phyloP scores from a whole-genome alignment of 2,888 invertebrate species.

The Lepidocyrtoides sp. region DNA sequence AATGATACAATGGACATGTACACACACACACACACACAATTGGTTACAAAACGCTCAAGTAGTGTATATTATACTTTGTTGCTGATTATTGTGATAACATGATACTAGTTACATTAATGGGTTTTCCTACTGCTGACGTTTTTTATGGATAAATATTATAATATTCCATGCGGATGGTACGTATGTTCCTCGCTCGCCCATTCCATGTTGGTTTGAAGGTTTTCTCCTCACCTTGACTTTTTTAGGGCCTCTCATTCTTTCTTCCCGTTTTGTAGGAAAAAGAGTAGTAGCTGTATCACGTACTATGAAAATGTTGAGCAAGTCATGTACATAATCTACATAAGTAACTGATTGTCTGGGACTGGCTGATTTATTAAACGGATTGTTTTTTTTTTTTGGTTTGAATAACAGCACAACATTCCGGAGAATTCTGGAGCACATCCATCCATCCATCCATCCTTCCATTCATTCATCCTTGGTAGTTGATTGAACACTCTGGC shows the following conservation, averaged over 20 bases:
- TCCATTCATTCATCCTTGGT: not conserved
- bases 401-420: no score
- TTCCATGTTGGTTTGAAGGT: constrained; percentile 59
- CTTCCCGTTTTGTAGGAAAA: constrained; percentile 47
- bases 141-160: constrained; percentile 32
- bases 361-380: no score
- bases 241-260: constrained; percentile 43
- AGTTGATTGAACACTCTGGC: not conserved
- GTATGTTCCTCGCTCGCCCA: constrained; percentile 53
- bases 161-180: not conserved
- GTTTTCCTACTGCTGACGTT: constrained; percentile 43
- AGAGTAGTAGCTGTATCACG: no score
- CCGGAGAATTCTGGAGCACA: not conserved
- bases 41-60: no score
- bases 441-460: not conserved
- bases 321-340: no score
- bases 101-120: not conserved
- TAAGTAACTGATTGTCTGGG: constrained; percentile 1
- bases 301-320: no score
- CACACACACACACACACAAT: no score
- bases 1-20: not conserved
- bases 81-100: no score
- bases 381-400: no score
- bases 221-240: constrained; percentile 75
- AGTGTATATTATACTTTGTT: constrained; percentile 4